Conservation (phyloP, 2,888 invertebrate species). For the Drosophila borealis region DNA sequence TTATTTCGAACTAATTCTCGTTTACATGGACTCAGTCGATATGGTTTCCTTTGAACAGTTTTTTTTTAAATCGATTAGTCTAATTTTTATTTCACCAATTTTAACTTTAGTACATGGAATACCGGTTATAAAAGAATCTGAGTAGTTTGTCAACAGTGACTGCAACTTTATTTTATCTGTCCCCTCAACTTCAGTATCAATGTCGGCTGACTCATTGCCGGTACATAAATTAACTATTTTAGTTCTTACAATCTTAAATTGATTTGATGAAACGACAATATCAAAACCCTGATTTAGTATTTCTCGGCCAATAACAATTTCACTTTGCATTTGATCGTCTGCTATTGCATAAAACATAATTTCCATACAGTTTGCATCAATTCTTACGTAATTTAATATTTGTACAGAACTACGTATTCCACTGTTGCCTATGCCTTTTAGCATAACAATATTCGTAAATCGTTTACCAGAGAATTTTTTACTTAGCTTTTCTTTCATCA, state of each 20-base stretch:
- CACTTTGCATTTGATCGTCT: background rate
- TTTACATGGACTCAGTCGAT: background rate
- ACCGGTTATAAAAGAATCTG: background rate
- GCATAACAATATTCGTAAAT: too few relatives aligned
- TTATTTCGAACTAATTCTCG: background rate
- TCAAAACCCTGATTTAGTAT: background rate
- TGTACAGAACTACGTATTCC: too few relatives aligned
- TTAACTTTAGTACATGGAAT: background rate
- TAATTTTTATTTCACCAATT: background rate
- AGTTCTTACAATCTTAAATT: slow-evolving; percentile 2
- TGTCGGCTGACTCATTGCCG: background rate
- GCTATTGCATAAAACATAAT: too few relatives aligned
- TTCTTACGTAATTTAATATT: too few relatives aligned
- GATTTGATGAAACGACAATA: background rate
- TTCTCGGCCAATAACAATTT: background rate
- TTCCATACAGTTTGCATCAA: too few relatives aligned
- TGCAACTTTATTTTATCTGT: background rate
- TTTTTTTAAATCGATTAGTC: background rate
- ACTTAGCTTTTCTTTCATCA: too few relatives aligned
- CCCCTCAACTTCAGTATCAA: background rate
- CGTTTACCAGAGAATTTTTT: too few relatives aligned
- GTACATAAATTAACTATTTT: background rate
- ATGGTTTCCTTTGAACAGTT: background rate
- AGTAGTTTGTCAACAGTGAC: background rate
- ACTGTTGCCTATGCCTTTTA: too few relatives aligned